Base-by-base conservation (phyloP, 1,140 invertebrate species). In the Nilaparvata lugens region DNA sequence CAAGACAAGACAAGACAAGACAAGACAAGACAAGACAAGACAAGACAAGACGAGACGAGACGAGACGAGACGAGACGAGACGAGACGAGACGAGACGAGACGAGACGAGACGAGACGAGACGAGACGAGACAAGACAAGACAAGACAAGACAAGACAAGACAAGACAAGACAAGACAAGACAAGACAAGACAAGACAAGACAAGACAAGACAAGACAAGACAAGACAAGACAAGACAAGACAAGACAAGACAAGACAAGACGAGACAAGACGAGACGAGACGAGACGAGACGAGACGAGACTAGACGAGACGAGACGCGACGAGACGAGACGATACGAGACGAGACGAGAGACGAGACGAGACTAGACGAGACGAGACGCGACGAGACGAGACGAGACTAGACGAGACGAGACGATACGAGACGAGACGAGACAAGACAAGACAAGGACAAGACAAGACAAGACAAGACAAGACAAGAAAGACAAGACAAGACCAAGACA, bases 181-280 rank as follows among this genome's bases (percentile, higher is more conserved):
- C 52, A 25, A 23, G 52, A 54, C 21, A 6, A 54, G 21, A 6
- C 52, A 25, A 54, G 52, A 54, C 25, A 38, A 28, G 31, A 56
- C 54, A 38, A 31, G 54, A 56, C 54, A 38, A 38, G 31, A 56
- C 54, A 38, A 18, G 54, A 56, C 54, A 38, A 38, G 54, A 56
- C 25, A 38, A 5, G 31, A 56, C 54, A 31, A n/a, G n/a, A n/a
- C 9, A 9, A n/a, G n/a, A n/a, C 31, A n/a, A n/a, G n/a, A n/a
- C n/a, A n/a, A n/a, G n/a, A n/a, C n/a, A n/a, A n/a, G n/a, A n/a
- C n/a, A n/a, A n/a, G n/a, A n/a, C n/a, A n/a, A n/a, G n/a, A n/a
- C n/a, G n/a, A n/a, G n/a, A n/a, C n/a, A n/a, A n/a, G n/a, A n/a
- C n/a, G n/a, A n/a, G n/a, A n/a, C n/a, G n/a, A n/a, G n/a, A n/a